These are phyloP conservation scores for Theristicus caerulescens DNA, from an alignment of 2,113 vertebrate species.

Conservation along the genomic window DNA sequence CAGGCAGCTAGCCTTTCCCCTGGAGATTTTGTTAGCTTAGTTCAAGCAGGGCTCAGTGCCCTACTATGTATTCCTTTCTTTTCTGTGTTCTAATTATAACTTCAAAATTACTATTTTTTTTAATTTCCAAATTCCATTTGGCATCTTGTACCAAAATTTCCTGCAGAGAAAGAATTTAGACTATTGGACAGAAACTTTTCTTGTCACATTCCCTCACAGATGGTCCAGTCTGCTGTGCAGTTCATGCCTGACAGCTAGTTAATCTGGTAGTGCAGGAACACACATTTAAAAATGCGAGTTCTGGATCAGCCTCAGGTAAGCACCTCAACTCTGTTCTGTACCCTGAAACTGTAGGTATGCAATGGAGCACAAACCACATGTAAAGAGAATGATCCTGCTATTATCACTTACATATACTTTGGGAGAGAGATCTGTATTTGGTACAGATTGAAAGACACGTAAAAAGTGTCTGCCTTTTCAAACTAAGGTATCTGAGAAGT, in stretches of 20 bases:
- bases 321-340: not conserved
- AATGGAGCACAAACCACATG: not conserved
- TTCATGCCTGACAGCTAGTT: not conserved
- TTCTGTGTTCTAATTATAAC: not conserved
- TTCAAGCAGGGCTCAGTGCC: not conserved
- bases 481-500: not conserved
- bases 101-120: not conserved
- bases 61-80: not conserved
- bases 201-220: slow-evolving; percentile 4
- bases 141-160: not conserved
- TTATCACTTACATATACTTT: not conserved
- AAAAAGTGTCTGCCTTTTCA: not conserved
- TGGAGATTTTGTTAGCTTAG: not conserved
- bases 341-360: not conserved
- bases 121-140: not conserved
- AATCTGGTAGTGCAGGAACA: not conserved
- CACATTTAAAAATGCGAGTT: not conserved
- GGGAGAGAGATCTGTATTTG: not conserved
- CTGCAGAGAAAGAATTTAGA: not conserved
- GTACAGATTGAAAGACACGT: not conserved
- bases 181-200: not conserved
- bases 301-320: not conserved
- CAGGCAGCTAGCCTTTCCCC: not conserved
- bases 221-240: not conserved
- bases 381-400: not conserved